Evolutionary conservation across 2,888 invertebrate species (phyloP), one percentile per base, ranked within the genome.

Genomic region (Prosopocoilus inquinatus): DNA sequence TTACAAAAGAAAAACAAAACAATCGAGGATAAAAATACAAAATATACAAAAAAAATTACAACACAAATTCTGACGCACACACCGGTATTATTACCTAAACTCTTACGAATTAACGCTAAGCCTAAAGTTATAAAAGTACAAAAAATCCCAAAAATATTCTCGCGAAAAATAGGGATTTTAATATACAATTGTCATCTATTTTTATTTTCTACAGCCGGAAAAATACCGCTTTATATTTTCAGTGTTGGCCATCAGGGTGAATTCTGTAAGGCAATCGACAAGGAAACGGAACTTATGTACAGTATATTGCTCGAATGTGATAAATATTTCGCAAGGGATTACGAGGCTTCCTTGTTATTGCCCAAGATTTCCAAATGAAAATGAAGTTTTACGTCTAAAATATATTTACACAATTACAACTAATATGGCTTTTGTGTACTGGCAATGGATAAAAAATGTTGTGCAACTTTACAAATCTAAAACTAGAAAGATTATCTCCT

Each of bases 81-180:
- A 58, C 60, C 60, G 56, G 57, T 58, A 48, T 51, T 59, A 59
- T 55, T 49, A 56, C 47, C 60, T 58, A 48, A 35, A 52, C 52
- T 55, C 55, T 59, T 53, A 45, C 32, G 39, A 49, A 41, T 50
- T 47, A 53, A 53, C 54, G 43, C 55, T 57, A 53, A 47, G 41
- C 47, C 51, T 54, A 62, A 61, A 59, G 65, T 70, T 75, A 74
- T 72, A 75, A 74, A 74, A 74, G 74, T 75, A 75, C 67, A 73
- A 73, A 73, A 70, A 70, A 72, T 72, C 73, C 73, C 72, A 70
- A 72, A 73, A 73, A 73, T 73, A 72, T 70, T 63, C 65, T 66
- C 59, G 66, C 64, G 64, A 70, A 74, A 75, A 74, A 74, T 73
- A 74, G 71, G 71, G 70, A 71, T 70, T 70, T 69, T 53, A 53